Evolutionary conservation across 2,888 invertebrate genomes (phyloP).

Genomic region (Pristionchus maxplancki): DNA sequence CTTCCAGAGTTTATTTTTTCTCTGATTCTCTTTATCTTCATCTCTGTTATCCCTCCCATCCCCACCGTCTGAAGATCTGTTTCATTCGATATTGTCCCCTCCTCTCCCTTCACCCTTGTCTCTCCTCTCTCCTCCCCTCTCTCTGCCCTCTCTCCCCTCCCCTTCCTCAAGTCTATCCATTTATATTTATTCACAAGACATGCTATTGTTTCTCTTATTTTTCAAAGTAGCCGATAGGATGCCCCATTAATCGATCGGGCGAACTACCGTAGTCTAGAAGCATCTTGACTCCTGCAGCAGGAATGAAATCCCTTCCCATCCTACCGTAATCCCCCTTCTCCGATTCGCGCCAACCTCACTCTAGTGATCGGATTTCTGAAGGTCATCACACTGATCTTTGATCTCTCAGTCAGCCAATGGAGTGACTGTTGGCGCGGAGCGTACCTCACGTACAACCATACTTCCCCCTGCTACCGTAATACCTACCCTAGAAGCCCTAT

Average conservation of each 20-base stretch:
- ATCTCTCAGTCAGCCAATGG: conserved; percentile 20
- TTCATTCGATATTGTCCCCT: neutral
- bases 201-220: neutral
- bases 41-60: neutral
- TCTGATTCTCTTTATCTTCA: neutral
- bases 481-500: neutral
- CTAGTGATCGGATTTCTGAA: conserved; percentile 30
- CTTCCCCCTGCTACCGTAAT: neutral
- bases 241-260: neutral
- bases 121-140: neutral
- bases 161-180: too few species aligned
- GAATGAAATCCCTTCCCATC: conserved; percentile 6
- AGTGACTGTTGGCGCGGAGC: neutral
- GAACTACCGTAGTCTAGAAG: conserved; percentile 29
- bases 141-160: neutral
- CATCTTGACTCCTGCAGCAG: conserved; percentile 26
- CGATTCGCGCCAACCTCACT: conserved; percentile 2
- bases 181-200: conserved; percentile 13
- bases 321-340: neutral
- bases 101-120: neutral
- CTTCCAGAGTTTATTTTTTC: conserved; percentile 31
- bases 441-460: conserved; percentile 18
- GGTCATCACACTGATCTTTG: conserved; percentile 29
- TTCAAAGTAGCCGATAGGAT: neutral
- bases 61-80: neutral